Conservation (phyloP, 2,797 vertebrate species). For the Notolabrus celidotus region DNA sequence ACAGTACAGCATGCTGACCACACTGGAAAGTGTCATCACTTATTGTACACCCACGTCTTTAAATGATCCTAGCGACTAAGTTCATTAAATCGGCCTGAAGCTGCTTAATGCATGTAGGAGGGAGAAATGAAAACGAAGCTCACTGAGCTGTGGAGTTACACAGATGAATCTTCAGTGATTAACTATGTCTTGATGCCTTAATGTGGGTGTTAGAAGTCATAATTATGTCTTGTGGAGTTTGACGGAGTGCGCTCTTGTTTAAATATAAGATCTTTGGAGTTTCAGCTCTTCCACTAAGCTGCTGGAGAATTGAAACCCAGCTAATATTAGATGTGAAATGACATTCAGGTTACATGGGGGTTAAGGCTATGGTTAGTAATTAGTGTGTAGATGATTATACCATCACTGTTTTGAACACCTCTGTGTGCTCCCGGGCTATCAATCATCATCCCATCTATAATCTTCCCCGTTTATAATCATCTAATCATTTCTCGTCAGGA, state of each 20-base stretch:
- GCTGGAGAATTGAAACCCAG: not conserved
- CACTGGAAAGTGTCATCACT: conserved; percentile 8
- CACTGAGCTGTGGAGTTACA: conserved; percentile 8
- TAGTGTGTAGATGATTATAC: conserved; percentile 21
- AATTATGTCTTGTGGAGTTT: conserved; percentile 21
- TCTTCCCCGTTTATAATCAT: conserved; percentile 45
- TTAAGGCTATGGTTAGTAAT: conserved; percentile 18
- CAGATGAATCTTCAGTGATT: conserved; percentile 30
- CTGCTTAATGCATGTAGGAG: conserved; percentile 26
- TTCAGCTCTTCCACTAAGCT: not conserved
- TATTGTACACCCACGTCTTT: conserved; percentile 12
- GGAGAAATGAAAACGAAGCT: conserved; percentile 13
- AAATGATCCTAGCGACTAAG: conserved; percentile 18
- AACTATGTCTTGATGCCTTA: conserved; percentile 15
- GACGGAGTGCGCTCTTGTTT: not conserved
- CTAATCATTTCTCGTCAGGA: conserved; percentile 45
- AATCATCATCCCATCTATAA: conserved; percentile 34
- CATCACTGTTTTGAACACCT: conserved; percentile 34
- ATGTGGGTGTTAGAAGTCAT: conserved; percentile 30
- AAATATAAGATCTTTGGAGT: not conserved
- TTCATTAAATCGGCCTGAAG: conserved; percentile 22
- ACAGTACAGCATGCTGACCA: not conserved
- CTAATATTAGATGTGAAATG: not conserved
- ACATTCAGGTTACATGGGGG: conserved; percentile 2
- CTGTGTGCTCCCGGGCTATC: conserved; percentile 36